phyloP scores from a whole-genome alignment of 64 coral and sea anemone species.

The Actinia equina region DNA sequence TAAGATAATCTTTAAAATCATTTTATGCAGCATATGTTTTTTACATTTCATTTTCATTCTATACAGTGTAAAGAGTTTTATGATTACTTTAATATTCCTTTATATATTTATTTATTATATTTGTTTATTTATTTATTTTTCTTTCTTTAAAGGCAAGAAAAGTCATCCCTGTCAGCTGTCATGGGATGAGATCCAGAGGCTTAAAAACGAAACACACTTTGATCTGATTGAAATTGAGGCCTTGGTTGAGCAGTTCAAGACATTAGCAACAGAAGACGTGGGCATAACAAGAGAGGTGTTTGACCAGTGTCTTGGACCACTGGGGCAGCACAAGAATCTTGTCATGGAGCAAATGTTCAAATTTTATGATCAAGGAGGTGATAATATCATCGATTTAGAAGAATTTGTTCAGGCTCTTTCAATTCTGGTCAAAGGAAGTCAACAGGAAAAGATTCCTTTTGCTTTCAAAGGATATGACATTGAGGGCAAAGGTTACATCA shows the following conservation, averaged over 20 bases:
- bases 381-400: constrained; percentile 88
- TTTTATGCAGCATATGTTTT: neutral
- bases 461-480: constrained; percentile 93
- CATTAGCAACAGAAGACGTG: constrained; percentile 66
- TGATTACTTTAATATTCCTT: neutral
- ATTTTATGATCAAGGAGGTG: constrained; percentile 88
- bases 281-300: constrained; percentile 92
- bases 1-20: neutral
- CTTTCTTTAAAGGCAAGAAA: constrained; percentile 65
- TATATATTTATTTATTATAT: neutral
- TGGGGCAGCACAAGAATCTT: constrained; percentile 81
- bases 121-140: neutral
- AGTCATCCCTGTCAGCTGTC: constrained; percentile 63
- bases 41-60: neutral
- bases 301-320: constrained; percentile 87
- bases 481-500: constrained; percentile 82
- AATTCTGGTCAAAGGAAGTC: constrained; percentile 90
- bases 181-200: constrained; percentile 73
- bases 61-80: no score
- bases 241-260: constrained; percentile 87
- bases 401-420: constrained; percentile 89
- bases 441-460: constrained; percentile 90
- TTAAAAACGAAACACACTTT: constrained; percentile 86
- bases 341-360: constrained; percentile 99
- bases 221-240: constrained; percentile 89